phyloP scores from a whole-genome alignment of 2,797 vertebrate species.

The Paratrypauchen microcephalus region DNA sequence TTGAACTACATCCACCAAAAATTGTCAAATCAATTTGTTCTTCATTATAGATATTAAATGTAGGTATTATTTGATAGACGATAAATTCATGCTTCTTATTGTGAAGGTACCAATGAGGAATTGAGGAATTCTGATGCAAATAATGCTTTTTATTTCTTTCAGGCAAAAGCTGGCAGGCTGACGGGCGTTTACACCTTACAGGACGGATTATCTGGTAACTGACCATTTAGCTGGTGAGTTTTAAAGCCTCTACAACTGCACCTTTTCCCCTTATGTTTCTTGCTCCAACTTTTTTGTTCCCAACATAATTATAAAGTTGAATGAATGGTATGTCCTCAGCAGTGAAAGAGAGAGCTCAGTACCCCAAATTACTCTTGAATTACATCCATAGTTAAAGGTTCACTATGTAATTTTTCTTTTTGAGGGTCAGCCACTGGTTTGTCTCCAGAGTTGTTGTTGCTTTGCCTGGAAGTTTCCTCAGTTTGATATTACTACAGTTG shows the following conservation, averaged over 20 bases:
- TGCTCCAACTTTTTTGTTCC: no score
- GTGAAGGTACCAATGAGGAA: neutral
- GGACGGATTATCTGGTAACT: constrained; percentile 99
- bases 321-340: neutral
- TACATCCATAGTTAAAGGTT: neutral
- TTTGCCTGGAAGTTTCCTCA: no score
- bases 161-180: constrained; percentile 99
- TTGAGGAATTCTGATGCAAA: neutral
- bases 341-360: neutral
- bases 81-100: neutral
- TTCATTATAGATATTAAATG: neutral
- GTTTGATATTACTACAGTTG: no score
- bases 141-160: constrained; percentile 9
- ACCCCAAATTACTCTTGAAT: neutral
- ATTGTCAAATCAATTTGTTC: no score
- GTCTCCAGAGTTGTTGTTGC: no score
- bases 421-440: no score
- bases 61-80: neutral
- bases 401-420: no score
- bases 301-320: neutral
- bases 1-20: no score
- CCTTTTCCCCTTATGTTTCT: constrained; percentile 1
- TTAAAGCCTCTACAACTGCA: constrained; percentile 1
- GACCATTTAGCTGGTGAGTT: constrained; percentile 99
- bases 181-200: constrained; percentile 88